Evolutionary conservation across 2,113 vertebrate genomes (phyloP).

Genomic region (Myanophis thanlyinensis): DNA sequence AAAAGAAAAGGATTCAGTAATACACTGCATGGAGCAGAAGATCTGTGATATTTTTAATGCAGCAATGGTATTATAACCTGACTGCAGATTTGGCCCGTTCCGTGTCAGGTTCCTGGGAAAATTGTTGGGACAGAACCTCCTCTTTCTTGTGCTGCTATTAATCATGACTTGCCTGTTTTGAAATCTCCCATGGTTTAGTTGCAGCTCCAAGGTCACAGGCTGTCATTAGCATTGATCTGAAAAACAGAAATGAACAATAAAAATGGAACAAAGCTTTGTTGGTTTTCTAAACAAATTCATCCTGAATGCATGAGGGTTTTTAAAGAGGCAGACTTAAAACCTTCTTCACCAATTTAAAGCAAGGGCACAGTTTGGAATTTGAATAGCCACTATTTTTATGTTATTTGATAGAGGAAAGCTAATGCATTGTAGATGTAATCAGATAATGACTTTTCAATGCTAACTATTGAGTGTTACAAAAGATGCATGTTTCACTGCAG

Average conservation of each 20-base stretch:
- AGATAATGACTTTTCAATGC: constrained; percentile 56
- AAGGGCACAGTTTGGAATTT: constrained; percentile 53
- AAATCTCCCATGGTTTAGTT: constrained; percentile 99
- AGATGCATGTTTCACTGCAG: constrained; percentile 46
- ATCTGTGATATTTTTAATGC: constrained; percentile 59
- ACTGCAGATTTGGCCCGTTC: constrained; percentile 63
- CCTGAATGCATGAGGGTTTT: constrained; percentile 56
- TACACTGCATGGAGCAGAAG: constrained; percentile 47
- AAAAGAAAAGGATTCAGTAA: constrained; percentile 42
- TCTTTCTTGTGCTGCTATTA: constrained; percentile 72
- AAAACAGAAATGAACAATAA: constrained; percentile 73
- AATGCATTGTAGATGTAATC: constrained; percentile 50
- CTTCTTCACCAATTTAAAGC: constrained; percentile 56
- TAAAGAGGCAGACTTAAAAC: constrained; percentile 24
- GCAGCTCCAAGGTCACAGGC: constrained; percentile 98
- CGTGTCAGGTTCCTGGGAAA: constrained; percentile 70
- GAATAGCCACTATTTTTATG: constrained; percentile 44
- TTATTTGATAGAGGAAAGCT: constrained; percentile 51
- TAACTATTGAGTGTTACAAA: constrained; percentile 40
- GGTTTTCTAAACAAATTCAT: constrained; percentile 66
- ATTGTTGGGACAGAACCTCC: constrained; percentile 53
- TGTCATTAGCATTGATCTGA: constrained; percentile 99
- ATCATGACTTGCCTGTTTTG: constrained; percentile 92
- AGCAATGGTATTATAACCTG: constrained; percentile 65
- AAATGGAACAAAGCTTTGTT: constrained; percentile 74